These are phyloP conservation scores for Dendroctonus valens DNA, from an alignment of 1,140 invertebrate species.

Conservation along the genomic window DNA sequence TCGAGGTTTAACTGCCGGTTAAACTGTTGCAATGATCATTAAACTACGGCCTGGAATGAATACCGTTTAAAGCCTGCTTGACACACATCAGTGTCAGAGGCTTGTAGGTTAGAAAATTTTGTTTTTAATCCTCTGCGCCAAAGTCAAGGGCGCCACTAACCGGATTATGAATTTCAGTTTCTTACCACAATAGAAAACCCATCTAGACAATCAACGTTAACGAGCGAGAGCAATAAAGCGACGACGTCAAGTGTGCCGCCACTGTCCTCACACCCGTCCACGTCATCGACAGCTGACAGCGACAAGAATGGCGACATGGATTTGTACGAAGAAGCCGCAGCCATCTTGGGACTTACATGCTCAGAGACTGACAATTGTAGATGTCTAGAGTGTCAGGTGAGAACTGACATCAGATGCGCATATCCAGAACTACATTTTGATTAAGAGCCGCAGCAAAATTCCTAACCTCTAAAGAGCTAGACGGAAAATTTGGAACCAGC, in stretches of 20 bases:
- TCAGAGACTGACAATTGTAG: conserved; percentile 59
- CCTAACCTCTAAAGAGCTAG: too few species aligned
- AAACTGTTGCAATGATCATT: too few species aligned
- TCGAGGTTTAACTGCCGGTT: too few species aligned
- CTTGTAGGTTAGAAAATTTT: too few species aligned
- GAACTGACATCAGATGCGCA: not conserved
- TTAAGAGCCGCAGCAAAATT: too few species aligned
- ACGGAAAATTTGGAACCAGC: too few species aligned
- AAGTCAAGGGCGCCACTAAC: too few species aligned
- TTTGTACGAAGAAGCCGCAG: conserved; percentile 59
- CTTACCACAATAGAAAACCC: conserved; percentile 29
- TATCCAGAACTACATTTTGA: too few species aligned
- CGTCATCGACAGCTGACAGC: conserved; percentile 7
- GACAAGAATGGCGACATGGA: conserved; percentile 44
- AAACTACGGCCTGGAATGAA: too few species aligned
- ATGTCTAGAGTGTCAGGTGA: conserved; percentile 61
- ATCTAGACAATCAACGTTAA: conserved; percentile 25
- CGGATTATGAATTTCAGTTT: conserved; percentile 13
- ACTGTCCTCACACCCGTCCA: conserved; percentile 3
- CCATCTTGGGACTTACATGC: conserved; percentile 58
- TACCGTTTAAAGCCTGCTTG: too few species aligned
- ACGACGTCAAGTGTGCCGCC: conserved; percentile 4
- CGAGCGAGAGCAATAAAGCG: conserved; percentile 28
- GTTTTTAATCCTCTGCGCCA: too few species aligned
- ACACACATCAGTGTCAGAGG: too few species aligned